Base-by-base conservation (phyloP, 2,797 vertebrate genomes). In the Gallinago nigripennis region DNA sequence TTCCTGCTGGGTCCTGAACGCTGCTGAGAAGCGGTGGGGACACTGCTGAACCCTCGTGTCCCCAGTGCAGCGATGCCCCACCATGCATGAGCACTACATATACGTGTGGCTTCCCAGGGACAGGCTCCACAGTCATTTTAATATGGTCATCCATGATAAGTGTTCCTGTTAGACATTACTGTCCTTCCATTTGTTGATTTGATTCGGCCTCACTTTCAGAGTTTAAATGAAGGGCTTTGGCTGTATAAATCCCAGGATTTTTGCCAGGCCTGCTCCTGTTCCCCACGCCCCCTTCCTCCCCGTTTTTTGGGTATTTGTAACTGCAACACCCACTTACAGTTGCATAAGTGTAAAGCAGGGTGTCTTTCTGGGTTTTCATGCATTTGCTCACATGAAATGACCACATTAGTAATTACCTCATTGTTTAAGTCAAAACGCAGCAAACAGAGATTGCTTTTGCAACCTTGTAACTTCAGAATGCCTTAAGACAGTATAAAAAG, bases 1-100 rank as follows among this genome's bases (percentile, higher is more conserved):
- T 66, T 72, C 45, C 33, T 43, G 11, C 18, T 65, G n/a, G n/a
- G 4, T 41, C 19, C 54, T 41, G n/a, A 79, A 11, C 21, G 46
- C 1, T 1, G 2, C n/a, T 25, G n/a, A 17, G 20, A 82, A 66
- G 37, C 8, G 19, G 9, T 64, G 61, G 61, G 28, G 61, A 64
- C 30, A 1, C 31, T 33, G 51, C 50, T 33, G 35, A 65, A 16
- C 14, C 56, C 81, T 37, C 1, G 1, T 58, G 60, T 16, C n/a
- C 17, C 68, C 61, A 16, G 14, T 0, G 1, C 23, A 24, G 19
- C 0, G 24, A 27, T 25, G 80, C 4, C 31, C 10, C 33, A 30
- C 1, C 39, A 39, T 39, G 0, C 4, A 19, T 4, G 39, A 69
- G 31, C 30, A 68, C 17, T 16, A 16, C 0, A 0, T 4, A 13